These are phyloP conservation scores for Notarius lentiginosus DNA, from an alignment of 2,113 vertebrate species.

Conservation along the genomic window DNA sequence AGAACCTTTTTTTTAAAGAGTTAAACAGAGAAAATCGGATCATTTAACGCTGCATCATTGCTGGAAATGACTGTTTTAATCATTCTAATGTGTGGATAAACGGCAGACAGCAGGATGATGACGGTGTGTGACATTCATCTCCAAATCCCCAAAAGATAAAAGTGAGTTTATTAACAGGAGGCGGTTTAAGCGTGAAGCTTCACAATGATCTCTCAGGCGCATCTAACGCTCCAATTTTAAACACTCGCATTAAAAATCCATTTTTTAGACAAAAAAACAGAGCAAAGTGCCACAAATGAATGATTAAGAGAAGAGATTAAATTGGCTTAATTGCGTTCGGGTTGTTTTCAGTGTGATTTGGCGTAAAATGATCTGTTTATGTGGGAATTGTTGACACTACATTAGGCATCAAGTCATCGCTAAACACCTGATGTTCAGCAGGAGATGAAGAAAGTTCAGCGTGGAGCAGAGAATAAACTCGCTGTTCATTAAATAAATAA, in stretches of 20 bases:
- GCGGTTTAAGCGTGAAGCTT: constrained; percentile 24
- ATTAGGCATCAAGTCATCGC: constrained; percentile 25
- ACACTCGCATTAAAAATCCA: constrained; percentile 36
- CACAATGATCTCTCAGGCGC: constrained; percentile 20
- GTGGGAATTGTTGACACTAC: constrained; percentile 28
- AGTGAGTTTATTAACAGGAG: constrained; percentile 34
- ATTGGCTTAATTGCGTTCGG: constrained; percentile 22
- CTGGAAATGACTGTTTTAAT: constrained; percentile 22
- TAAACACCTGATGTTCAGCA: constrained; percentile 45
- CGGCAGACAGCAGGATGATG: constrained; percentile 13
- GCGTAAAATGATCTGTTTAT: constrained; percentile 32
- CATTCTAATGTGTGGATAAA: constrained; percentile 14
- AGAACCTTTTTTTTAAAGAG: neutral
- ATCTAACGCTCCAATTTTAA: constrained; percentile 18
- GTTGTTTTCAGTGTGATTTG: constrained; percentile 22
- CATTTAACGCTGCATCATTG: neutral
- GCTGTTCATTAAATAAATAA: too few relatives aligned
- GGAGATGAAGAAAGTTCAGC: constrained; percentile 31
- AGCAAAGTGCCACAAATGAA: constrained; percentile 11
- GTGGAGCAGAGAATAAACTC: neutral
- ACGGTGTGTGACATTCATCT: constrained; percentile 28
- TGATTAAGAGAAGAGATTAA: constrained; percentile 25
- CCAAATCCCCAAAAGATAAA: constrained; percentile 16
- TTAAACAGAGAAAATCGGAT: neutral
- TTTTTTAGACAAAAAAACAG: constrained; percentile 25